Evolutionary conservation across 2,888 invertebrate genomes (phyloP), one percentile per base, ranked within the genome.

Genomic region (Notodonta dromedarius): DNA sequence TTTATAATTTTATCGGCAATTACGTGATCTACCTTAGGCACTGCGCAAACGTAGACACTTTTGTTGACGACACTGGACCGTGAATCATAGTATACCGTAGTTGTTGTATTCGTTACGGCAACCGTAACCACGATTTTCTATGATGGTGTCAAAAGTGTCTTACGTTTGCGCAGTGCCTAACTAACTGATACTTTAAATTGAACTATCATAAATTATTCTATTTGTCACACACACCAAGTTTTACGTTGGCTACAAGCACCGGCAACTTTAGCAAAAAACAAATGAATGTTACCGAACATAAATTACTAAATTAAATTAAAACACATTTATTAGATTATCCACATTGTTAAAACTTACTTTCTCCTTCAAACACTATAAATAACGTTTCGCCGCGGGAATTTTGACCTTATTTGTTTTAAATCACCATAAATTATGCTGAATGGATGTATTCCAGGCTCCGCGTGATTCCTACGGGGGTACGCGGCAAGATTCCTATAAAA

Each of bases 371-470:
- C 54, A 58, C 69, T 62, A 84, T 86, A 84, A 83, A 84, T 83
- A 76, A 70, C 58, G 54, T 12, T 54, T 52, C 83, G 7, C 86
- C 86, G 88, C 87, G 66, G 83, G 86, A 78, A 77, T 80, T 80
- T 87, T 85, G 89, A 86, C 83, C 82, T 78, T 86, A 86, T 89
- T 89, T 88, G 86, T 87, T 87, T 88, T 83, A 82, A 84, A 85
- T 85, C 74, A 80, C 80, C 81, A 88, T 89, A 88, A 88, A 88
- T 89, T 79, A 85, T 78, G 71, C 70, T 63, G 66, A 68, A 74
- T 73, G 72, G 79, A 83, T 79, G 77, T 77, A 83, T 83, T 80
- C 84, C 80, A 78, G 68, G 72, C 87, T 66, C 86, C 73, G 79
- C 86, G 76, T 85, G 86, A 83, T 82, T 77, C 81, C 82, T 75